These are phyloP conservation scores for Botia almorhae DNA, from an alignment of 2,797 vertebrate species.

Conservation along the genomic window DNA sequence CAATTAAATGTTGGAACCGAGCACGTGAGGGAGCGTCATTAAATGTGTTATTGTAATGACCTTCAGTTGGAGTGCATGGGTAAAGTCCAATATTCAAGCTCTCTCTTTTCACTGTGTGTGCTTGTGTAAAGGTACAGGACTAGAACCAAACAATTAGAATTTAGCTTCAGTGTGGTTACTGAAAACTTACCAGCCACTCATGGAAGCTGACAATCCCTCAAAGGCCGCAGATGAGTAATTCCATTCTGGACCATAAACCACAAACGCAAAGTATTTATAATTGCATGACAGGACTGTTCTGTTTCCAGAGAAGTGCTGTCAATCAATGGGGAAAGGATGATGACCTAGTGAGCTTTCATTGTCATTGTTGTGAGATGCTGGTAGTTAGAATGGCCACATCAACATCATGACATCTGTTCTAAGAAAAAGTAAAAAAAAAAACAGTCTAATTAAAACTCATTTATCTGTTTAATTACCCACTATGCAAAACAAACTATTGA, in stretches of 20 bases:
- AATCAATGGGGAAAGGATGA: slow-evolving; percentile 4
- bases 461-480: not conserved
- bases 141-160: not conserved
- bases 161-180: not conserved
- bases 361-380: not conserved
- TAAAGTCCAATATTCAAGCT: not conserved
- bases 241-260: slow-evolving; percentile 29
- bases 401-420: not conserved
- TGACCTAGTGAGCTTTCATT: not conserved
- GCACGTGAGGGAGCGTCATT: slow-evolving; percentile 6
- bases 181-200: slow-evolving; percentile 29
- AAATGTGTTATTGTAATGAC: slow-evolving; percentile 27
- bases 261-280: slow-evolving; percentile 11
- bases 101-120: slow-evolving; percentile 10
- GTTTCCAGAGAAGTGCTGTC: not conserved
- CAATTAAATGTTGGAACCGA: slow-evolving; percentile 10
- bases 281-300: slow-evolving; percentile 3
- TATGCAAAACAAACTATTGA: not conserved
- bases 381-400: not conserved
- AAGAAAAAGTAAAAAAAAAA: not conserved
- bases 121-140: not conserved
- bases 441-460: not conserved
- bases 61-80: not conserved
- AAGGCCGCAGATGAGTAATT: slow-evolving; percentile 37
- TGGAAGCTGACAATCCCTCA: slow-evolving; percentile 36